Evolutionary conservation across 2,888 invertebrate genomes (phyloP).

Genomic region (Ormyrus nitidulus): DNA sequence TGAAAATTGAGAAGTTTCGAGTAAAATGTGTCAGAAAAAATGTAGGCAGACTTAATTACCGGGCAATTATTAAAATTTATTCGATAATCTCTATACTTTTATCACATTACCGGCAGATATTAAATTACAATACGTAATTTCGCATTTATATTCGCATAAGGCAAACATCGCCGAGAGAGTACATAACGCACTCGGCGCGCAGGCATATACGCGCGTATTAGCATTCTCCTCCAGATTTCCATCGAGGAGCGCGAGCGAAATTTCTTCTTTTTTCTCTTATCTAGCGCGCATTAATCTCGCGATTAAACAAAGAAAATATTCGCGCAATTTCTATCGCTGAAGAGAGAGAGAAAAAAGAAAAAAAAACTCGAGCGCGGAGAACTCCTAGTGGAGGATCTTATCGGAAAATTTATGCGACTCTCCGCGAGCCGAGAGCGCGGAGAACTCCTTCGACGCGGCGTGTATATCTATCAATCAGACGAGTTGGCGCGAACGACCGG

Average conservation of each 20-base stretch:
- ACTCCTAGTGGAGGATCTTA: constrained; percentile 31
- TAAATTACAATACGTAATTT: not conserved
- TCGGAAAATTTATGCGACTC: constrained; percentile 43
- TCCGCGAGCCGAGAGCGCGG: not conserved
- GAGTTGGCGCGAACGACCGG: not conserved
- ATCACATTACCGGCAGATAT: not conserved
- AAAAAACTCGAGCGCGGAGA: constrained; percentile 7
- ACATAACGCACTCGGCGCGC: too few relatives aligned
- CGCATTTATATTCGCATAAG: not conserved
- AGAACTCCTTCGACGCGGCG: not conserved
- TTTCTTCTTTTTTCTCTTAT: constrained; percentile 37
- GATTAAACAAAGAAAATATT: constrained; percentile 32
- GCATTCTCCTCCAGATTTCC: constrained; percentile 19
- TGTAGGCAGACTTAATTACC: too few relatives aligned
- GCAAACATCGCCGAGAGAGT: too few relatives aligned
- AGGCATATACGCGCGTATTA: too few relatives aligned
- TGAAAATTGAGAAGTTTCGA: not conserved
- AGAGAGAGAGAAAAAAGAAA: too few relatives aligned
- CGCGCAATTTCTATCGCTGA: not conserved
- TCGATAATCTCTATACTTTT: too few relatives aligned
- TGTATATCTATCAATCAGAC: constrained; percentile 33
- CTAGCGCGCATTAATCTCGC: constrained; percentile 31
- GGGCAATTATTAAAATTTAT: too few relatives aligned
- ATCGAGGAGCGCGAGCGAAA: constrained; percentile 15
- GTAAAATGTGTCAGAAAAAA: too few relatives aligned